Base-by-base conservation (phyloP, 2,888 invertebrate species). In the Philopedon plagiatum region DNA sequence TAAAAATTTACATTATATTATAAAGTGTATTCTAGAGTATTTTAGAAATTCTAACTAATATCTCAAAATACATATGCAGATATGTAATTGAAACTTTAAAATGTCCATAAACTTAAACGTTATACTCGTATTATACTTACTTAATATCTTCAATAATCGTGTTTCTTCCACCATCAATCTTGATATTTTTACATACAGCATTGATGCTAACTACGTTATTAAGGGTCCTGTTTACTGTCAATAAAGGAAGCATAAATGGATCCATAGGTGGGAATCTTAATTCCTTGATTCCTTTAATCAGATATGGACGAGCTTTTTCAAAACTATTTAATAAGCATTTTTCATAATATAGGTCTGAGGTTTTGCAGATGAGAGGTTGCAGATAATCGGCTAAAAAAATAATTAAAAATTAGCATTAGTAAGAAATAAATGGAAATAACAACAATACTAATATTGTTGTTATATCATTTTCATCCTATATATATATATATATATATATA, bases 231-330 rank as follows among this genome's bases (percentile, higher is more conserved):
- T 91, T 90, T 75, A 94, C 89, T 77, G 90, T 89, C 72, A 93
- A 86, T 62, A 90, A 89, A 0, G 93, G 91, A 11, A 94, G 86
- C 8, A 83, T 85, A 75, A 94, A 88, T 0, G 94, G 94, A 74
- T 94, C 93, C 74, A 92, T 86, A 0, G 90, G 86, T 0, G 94
- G 94, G 51, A 94, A 89, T 13, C 88, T 87, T 0, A 94, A 84
- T 79, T 91, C 91, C 0, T 90, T 89, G 57, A 94, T 91, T 1
- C 94, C 94, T 7, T 85, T 78, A 0, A 86, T 84, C 13, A 94
- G 83, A 37, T 89, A 85, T 0, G 90, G 89, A 39, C 88, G 86
- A 67, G 92, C 84, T 0, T 83, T 83, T 64, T 92, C 90, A 7
- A 94, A 86, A 1, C 89, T 89, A 13, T 88, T 83, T 73, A 85